Percentiles rank a stretch among this genome's conserved stretches.
Evolutionary conservation across 2,797 vertebrate genomes (phyloP).

Genomic region (Lerista edwardsae): DNA sequence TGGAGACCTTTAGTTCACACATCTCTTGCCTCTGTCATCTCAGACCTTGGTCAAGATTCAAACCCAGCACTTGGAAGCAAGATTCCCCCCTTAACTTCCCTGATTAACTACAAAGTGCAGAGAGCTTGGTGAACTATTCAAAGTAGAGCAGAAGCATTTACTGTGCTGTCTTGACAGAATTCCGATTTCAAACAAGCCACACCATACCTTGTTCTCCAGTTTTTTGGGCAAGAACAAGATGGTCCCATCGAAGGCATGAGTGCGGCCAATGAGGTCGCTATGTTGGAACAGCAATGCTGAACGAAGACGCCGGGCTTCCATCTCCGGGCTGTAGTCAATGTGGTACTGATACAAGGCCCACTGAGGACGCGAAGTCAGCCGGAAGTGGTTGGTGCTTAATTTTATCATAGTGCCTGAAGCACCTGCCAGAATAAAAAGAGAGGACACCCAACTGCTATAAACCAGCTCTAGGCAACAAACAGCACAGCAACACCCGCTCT

Average conservation of each 20-base stretch:
- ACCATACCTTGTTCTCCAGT: conserved; percentile 80
- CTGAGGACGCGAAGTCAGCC: conserved; percentile 87
- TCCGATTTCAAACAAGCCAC: fast-evolving
- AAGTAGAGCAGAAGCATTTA: too few relatives aligned
- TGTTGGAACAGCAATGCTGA: conserved; percentile 89
- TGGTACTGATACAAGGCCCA: conserved; percentile 96
- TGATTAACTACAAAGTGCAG: too few relatives aligned
- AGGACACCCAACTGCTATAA: fast-evolving
- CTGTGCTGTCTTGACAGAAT: too few relatives aligned
- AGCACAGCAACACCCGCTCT: too few relatives aligned
- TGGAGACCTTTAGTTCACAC: too few relatives aligned
- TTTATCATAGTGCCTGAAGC: conserved; percentile 79
- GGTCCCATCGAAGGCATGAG: conserved; percentile 88
- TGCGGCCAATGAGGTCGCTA: conserved; percentile 82
- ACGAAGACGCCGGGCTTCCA: conserved; percentile 90
- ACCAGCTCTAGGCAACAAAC: neutral
- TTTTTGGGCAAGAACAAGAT: conserved; percentile 86
- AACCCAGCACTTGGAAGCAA: neutral
- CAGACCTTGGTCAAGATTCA: neutral
- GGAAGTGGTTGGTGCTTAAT: conserved; percentile 87
- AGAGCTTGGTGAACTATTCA: neutral
- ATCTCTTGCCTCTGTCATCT: too few relatives aligned
- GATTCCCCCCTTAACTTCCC: neutral
- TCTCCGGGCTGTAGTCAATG: conserved; percentile 85
- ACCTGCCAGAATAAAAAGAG: conserved; percentile 72